These are phyloP conservation scores for Tridacna crocea DNA, from an alignment of 2,888 invertebrate genomes.

Conservation along the genomic window DNA sequence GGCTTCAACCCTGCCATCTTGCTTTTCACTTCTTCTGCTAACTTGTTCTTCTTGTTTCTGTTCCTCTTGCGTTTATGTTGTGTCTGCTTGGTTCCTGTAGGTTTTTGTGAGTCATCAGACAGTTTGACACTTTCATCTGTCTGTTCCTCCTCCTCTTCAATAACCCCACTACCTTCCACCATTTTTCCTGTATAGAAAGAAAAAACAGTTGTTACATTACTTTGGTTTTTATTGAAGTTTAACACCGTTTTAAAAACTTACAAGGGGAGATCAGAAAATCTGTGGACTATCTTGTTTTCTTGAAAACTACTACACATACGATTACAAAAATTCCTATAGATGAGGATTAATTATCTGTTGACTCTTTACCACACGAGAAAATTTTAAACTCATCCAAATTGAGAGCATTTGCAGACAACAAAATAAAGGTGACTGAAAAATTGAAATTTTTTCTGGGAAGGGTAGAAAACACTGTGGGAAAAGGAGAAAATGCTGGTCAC, in stretches of 20 bases:
- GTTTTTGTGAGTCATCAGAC: conserved; percentile 34
- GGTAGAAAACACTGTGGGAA: background rate
- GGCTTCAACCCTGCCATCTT: conserved; percentile 44
- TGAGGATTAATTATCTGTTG: no score
- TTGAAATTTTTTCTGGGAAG: no score
- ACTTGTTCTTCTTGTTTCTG: conserved; percentile 34
- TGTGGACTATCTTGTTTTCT: no score
- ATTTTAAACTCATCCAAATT: background rate
- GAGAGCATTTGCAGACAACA: background rate
- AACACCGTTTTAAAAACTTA: no score
- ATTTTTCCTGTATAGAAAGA: conserved; percentile 39
- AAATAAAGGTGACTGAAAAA: background rate
- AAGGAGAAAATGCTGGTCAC: conserved; percentile 1
- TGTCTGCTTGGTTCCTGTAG: conserved; percentile 42
- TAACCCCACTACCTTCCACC: conserved; percentile 51
- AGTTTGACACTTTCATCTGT: conserved; percentile 26
- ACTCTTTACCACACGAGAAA: background rate
- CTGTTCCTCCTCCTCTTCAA: conserved; percentile 48
- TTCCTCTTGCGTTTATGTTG: conserved; percentile 14
- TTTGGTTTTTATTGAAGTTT: no score
- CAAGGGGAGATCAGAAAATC: no score
- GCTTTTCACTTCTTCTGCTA: conserved; percentile 52
- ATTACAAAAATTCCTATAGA: no score
- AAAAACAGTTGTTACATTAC: no score
- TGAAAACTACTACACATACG: no score